Percentiles rank a stretch among this genome's conserved stretches.
These are phyloP conservation scores for Atherinosoma microstoma DNA, from an alignment of 2,797 vertebrate species.

Conservation along the genomic window DNA sequence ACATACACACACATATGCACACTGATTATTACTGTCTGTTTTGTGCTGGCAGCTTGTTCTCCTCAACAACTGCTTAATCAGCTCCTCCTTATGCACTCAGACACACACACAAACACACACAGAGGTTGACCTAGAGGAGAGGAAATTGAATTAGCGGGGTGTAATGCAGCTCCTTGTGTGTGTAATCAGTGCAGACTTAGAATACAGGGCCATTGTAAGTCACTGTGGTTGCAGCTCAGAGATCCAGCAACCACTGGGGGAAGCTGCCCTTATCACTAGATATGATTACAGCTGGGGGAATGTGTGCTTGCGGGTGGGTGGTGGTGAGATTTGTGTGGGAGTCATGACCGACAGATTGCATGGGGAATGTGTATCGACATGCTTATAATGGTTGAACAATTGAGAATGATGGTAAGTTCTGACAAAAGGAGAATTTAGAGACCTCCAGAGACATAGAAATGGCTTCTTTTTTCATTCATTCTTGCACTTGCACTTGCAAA, in stretches of 20 bases:
- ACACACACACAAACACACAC: slow-evolving; percentile 50
- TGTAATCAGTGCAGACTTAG: slow-evolving; percentile 76
- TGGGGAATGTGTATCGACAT: slow-evolving; percentile 59
- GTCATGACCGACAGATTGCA: slow-evolving; percentile 57
- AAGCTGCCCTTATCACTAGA: slow-evolving; percentile 75
- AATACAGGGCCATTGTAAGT: slow-evolving; percentile 75
- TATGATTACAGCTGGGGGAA: slow-evolving; percentile 71
- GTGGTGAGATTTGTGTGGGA: slow-evolving; percentile 63
- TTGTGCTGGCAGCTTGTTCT: slow-evolving; percentile 43
- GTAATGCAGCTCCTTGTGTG: slow-evolving; percentile 80
- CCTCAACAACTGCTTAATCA: slow-evolving; percentile 54
- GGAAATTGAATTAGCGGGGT: slow-evolving; percentile 82
- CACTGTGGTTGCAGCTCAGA: slow-evolving; percentile 43
- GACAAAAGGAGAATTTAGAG: neutral
- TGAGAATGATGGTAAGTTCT: slow-evolving; percentile 7
- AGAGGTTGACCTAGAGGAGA: slow-evolving; percentile 62
- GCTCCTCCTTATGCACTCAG: slow-evolving; percentile 38
- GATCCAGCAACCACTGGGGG: slow-evolving; percentile 64
- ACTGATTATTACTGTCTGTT: slow-evolving; percentile 6
- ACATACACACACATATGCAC: neutral
- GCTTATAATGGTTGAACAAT: slow-evolving; percentile 22
- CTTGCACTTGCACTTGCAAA: neutral
- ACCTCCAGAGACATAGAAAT: neutral
- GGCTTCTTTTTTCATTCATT: neutral
- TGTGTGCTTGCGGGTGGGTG: slow-evolving; percentile 44